Conservation (phyloP, 2,888 invertebrate genomes). For the Peribatodes rhomboidaria region DNA sequence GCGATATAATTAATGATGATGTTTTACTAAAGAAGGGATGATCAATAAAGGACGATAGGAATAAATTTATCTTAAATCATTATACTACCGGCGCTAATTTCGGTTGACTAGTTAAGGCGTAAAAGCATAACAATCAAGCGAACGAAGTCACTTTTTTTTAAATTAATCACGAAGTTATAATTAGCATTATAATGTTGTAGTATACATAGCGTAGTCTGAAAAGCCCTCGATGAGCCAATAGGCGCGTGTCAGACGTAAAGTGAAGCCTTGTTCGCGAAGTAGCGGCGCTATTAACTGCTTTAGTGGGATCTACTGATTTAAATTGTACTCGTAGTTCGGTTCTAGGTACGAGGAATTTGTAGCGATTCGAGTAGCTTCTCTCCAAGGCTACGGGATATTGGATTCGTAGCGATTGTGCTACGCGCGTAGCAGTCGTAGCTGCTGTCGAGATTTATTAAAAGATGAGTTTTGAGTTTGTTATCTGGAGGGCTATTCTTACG, state of each 20-base stretch:
- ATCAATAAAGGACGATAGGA: too few species aligned
- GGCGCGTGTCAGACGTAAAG: slow-evolving; percentile 33
- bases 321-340: slow-evolving; percentile 19
- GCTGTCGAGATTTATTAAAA: neutral
- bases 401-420: slow-evolving; percentile 18
- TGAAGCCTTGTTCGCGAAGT: slow-evolving; percentile 19
- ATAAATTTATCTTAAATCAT: too few species aligned
- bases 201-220: slow-evolving; percentile 7
- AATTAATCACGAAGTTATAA: too few species aligned
- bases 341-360: slow-evolving; percentile 8
- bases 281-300: slow-evolving; percentile 26
- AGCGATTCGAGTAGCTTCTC: slow-evolving; percentile 1
- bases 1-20: too few species aligned
- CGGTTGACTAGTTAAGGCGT: too few species aligned
- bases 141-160: too few species aligned
- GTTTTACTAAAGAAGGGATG: too few species aligned
- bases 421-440: slow-evolving; percentile 4
- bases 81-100: too few species aligned
- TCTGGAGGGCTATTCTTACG: too few species aligned
- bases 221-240: slow-evolving; percentile 32
- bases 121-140: too few species aligned
- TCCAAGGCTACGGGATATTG: slow-evolving; percentile 19
- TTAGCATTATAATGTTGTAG: too few species aligned
- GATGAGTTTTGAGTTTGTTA: neutral
- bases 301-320: slow-evolving; percentile 21